A percentile compares a stretch with the other conserved stretches of the same genome.
Evolutionary conservation across 2,113 vertebrate genomes (phyloP).

Genomic region (Nicator chloris): DNA sequence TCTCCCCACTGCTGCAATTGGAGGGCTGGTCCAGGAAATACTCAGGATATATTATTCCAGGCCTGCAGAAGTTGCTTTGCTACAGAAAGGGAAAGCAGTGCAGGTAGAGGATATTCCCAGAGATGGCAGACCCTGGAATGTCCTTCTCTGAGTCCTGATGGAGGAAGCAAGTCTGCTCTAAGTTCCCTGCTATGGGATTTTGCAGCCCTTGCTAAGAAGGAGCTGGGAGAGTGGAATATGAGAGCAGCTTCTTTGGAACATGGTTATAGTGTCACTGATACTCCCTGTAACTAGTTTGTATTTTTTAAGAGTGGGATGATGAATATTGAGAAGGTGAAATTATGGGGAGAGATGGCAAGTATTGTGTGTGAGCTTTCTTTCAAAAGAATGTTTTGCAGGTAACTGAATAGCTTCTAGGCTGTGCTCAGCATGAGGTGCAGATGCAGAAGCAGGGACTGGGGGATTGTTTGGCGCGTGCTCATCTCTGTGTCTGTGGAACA

Average conservation of each 20-base stretch:
- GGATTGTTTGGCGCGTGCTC: background rate
- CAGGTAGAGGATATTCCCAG: background rate
- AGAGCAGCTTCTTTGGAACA: background rate
- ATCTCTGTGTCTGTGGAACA: background rate
- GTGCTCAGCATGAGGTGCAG: background rate
- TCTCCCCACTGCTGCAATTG: background rate
- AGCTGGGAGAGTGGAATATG: background rate
- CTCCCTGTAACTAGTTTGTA: background rate
- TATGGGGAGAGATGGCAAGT: background rate
- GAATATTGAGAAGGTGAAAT: background rate
- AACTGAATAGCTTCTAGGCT: background rate
- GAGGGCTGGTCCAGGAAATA: background rate
- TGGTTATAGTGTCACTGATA: background rate
- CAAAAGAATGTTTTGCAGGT: background rate
- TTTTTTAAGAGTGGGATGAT: background rate
- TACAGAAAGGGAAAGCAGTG: background rate
- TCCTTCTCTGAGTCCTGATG: background rate
- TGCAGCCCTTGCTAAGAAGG: background rate
- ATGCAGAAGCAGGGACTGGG: background rate
- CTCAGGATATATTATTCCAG: background rate
- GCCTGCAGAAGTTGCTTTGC: background rate
- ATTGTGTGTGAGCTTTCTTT: background rate
- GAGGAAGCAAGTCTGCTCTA: background rate
- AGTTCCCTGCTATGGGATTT: background rate
- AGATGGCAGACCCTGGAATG: background rate